A percentile compares a stretch with the other conserved stretches of the same genome.
These are phyloP conservation scores for Morus bassanus DNA, from an alignment of 2,797 vertebrate species.

Conservation along the genomic window DNA sequence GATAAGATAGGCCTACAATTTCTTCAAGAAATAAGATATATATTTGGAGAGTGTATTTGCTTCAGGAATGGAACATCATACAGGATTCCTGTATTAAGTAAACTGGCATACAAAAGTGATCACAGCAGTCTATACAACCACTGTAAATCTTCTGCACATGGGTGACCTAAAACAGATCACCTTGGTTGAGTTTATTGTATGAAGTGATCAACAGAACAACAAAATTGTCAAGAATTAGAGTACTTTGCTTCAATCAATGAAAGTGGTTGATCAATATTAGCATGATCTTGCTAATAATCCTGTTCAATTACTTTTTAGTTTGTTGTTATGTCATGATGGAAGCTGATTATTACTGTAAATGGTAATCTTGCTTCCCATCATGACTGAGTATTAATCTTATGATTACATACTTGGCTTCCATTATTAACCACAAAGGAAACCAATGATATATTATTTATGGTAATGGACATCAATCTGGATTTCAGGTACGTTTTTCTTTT, in stretches of 20 bases:
- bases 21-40: neutral
- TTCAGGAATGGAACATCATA: neutral
- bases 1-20: neutral
- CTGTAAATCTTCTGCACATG: neutral
- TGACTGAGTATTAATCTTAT: constrained; percentile 13
- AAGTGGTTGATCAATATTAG: neutral
- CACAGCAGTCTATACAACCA: neutral
- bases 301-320: neutral
- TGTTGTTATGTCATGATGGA: neutral
- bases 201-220: neutral
- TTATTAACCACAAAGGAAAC: constrained; percentile 39
- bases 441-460: constrained; percentile 23
- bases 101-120: rapidly evolving
- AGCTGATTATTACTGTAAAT: constrained; percentile 40
- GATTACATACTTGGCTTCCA: constrained; percentile 16
- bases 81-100: neutral
- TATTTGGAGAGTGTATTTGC: neutral
- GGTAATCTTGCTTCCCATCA: constrained; percentile 2
- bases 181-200: neutral
- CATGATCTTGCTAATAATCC: neutral
- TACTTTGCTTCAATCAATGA: neutral
- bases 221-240: neutral
- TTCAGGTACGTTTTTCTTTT: neutral
- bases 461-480: constrained; percentile 27
- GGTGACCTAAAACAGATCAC: neutral